Evolutionary conservation across 1,140 invertebrate genomes (phyloP).

Genomic region (Octopus sinensis): DNA sequence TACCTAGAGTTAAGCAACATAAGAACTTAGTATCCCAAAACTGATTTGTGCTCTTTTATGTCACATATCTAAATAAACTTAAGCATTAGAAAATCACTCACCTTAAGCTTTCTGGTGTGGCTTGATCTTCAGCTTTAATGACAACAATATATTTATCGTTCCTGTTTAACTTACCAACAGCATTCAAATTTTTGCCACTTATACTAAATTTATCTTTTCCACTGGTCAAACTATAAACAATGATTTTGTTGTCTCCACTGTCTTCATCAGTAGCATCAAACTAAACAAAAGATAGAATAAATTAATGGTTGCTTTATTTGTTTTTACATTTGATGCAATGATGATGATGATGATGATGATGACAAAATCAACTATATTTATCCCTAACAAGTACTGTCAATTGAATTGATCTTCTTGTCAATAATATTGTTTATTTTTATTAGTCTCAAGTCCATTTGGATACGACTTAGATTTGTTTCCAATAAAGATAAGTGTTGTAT

Average conservation of each 20-base stretch:
- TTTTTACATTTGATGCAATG: neutral
- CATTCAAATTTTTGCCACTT: neutral
- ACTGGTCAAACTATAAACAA: neutral
- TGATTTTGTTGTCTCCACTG: neutral
- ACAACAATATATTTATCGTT: neutral
- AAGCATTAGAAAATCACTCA: neutral
- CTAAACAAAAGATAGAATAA: neutral
- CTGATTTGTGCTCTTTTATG: neutral
- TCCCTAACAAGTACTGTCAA: neutral
- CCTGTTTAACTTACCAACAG: neutral
- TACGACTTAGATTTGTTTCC: no score
- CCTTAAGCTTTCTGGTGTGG: neutral
- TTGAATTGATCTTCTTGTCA: neutral
- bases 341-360: slow-evolving; percentile 16
- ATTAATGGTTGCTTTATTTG: no score
- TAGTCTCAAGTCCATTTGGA: neutral
- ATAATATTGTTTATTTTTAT: neutral
- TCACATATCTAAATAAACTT: neutral
- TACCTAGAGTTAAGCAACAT: no score
- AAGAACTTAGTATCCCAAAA: no score
- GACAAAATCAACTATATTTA: neutral
- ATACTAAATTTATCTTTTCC: neutral
- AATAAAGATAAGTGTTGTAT: no score
- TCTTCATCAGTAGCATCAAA: neutral
- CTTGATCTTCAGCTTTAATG: slow-evolving; percentile 1